phyloP scores from a whole-genome alignment of 2,113 vertebrate genomes.

The Caloenas nicobarica region DNA sequence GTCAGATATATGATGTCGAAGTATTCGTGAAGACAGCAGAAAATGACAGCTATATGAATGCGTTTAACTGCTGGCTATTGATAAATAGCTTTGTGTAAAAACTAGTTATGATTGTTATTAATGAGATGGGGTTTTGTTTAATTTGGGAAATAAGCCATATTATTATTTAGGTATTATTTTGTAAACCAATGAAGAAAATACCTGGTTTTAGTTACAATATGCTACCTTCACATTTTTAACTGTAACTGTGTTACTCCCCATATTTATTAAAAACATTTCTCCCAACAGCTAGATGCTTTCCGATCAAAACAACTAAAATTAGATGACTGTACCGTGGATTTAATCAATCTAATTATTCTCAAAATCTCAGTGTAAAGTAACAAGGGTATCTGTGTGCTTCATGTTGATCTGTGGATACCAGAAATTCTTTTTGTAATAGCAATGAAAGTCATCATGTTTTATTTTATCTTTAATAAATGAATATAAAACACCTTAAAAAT shows the following conservation, averaged over 20 bases:
- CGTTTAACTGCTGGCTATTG: slow-evolving; percentile 10
- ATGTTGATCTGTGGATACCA: neutral
- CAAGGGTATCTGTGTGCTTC: neutral
- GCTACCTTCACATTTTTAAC: neutral
- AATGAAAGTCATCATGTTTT: neutral
- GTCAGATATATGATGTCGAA: neutral
- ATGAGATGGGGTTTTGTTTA: neutral
- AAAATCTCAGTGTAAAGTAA: neutral
- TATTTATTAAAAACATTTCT: neutral
- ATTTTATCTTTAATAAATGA: neutral
- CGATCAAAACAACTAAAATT: neutral
- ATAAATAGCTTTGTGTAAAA: slow-evolving; percentile 17
- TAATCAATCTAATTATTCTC: neutral
- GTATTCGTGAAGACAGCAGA: neutral
- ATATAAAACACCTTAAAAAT: neutral
- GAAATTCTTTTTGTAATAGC: neutral
- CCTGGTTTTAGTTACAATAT: neutral
- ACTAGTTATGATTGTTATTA: neutral
- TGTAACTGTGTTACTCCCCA: neutral
- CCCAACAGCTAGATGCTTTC: neutral
- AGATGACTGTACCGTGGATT: neutral
- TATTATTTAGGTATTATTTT: slow-evolving; percentile 24
- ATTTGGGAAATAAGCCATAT: neutral
- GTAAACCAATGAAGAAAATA: neutral
- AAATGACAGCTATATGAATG: slow-evolving; percentile 19